These are phyloP conservation scores for Hippopotamyrus pictus DNA, from an alignment of 2,797 vertebrate genomes.

Conservation along the genomic window DNA sequence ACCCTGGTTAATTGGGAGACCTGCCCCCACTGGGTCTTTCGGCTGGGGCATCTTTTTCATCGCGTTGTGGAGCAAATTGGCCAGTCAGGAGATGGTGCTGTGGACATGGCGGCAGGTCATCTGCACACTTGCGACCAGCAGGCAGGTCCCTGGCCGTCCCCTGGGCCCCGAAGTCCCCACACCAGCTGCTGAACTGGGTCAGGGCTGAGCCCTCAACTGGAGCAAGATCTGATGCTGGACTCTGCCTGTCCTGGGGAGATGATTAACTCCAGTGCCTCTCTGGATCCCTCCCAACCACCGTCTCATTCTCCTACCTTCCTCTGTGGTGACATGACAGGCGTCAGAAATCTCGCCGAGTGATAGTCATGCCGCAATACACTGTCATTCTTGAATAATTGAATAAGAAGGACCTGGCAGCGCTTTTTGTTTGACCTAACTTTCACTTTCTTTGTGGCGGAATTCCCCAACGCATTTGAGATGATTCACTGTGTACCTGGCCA, in stretches of 20 bases:
- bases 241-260: conserved; percentile 38
- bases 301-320: not conserved
- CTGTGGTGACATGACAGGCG: conserved; percentile 22
- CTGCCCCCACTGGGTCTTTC: conserved; percentile 34
- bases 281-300: not conserved
- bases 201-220: conserved; percentile 29
- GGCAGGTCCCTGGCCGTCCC: conserved; percentile 39
- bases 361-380: not conserved
- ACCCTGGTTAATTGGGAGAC: conserved; percentile 64
- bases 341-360: conserved; percentile 12
- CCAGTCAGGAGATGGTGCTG: conserved; percentile 33
- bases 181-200: conserved; percentile 15
- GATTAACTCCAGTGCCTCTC: conserved; percentile 37
- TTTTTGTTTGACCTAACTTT: conserved; percentile 8
- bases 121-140: conserved; percentile 39
- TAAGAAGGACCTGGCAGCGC: conserved; percentile 3
- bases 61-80: conserved; percentile 48
- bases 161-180: not conserved
- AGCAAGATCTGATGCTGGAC: conserved; percentile 34
- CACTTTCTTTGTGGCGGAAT: not conserved
- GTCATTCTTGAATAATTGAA: conserved; percentile 8
- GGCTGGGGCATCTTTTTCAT: conserved; percentile 20
- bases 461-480: not conserved
- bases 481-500: not conserved
- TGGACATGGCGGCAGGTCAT: conserved; percentile 16